Conservation (phyloP, 2,113 vertebrate genomes). For the Ceratotherium simum region DNA sequence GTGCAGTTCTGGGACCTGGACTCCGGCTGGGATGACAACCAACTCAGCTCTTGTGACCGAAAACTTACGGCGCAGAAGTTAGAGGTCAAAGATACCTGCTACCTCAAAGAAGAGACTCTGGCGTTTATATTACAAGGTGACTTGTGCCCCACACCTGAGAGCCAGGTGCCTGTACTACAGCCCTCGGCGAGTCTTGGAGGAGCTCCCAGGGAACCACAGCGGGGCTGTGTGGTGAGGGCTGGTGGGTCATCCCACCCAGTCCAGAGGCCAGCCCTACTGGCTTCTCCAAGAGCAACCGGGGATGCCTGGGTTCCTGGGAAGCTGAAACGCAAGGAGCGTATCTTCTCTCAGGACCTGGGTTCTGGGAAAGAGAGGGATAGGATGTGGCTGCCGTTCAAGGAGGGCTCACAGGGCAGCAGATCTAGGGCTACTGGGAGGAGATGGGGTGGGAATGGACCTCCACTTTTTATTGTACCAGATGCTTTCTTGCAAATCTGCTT, state of each 20-base stretch:
- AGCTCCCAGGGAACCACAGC: neutral
- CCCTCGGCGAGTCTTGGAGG: neutral
- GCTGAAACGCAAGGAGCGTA: neutral
- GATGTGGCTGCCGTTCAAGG: neutral
- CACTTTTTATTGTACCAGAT: neutral
- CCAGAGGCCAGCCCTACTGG: neutral
- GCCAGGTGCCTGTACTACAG: slow-evolving; percentile 85
- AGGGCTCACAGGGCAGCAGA: neutral
- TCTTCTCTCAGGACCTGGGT: neutral
- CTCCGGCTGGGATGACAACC: slow-evolving; percentile 79
- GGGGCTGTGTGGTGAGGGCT: neutral
- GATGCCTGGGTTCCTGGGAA: neutral
- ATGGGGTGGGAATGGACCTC: neutral
- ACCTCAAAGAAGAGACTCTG: neutral
- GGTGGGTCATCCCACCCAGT: neutral
- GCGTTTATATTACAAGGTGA: neutral
- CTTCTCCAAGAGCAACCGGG: neutral
- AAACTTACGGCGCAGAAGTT: slow-evolving; percentile 66
- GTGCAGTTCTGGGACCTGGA: slow-evolving; percentile 91
- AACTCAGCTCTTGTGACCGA: neutral
- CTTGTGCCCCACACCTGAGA: slow-evolving; percentile 81
- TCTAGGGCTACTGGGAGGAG: neutral
- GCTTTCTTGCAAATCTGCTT: neutral
- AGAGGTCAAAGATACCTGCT: slow-evolving; percentile 70
- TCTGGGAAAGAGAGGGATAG: neutral